Evolutionary conservation across 2,113 vertebrate genomes (phyloP).

Genomic region (Megatriorchis doriae): DNA sequence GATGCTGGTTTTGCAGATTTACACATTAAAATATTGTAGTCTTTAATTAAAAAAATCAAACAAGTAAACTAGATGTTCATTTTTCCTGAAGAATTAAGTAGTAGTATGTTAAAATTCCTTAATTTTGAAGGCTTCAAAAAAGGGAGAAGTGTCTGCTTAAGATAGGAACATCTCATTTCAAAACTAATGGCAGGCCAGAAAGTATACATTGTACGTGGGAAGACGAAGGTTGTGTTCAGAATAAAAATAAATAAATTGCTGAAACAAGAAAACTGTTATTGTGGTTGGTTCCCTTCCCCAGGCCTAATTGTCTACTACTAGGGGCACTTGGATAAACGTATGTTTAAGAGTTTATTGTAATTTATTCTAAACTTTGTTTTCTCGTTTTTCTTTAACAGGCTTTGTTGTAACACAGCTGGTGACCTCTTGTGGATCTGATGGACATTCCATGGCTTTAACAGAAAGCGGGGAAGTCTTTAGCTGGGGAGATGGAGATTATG

Average conservation of each 20-base stretch:
- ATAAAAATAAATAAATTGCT: background rate
- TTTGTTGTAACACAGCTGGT: constrained; percentile 85
- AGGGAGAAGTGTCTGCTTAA: background rate
- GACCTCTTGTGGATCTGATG: constrained; percentile 84
- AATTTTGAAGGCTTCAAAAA: background rate
- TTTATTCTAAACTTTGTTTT: background rate
- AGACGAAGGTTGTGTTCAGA: background rate
- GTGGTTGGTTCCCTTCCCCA: background rate
- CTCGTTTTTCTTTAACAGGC: constrained; percentile 48
- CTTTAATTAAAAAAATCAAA: background rate
- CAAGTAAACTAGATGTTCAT: background rate
- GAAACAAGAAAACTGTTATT: background rate
- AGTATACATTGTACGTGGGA: background rate
- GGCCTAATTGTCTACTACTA: background rate
- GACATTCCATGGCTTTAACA: constrained; percentile 83
- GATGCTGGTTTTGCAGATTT: background rate
- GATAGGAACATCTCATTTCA: background rate
- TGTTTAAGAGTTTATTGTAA: background rate
- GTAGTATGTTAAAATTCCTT: background rate
- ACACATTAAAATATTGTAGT: background rate
- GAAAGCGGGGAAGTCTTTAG: constrained; percentile 85
- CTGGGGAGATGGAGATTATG: constrained; percentile 85
- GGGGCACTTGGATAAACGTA: background rate
- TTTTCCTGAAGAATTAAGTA: background rate
- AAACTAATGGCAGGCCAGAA: background rate